These are phyloP conservation scores for Chlorops oryzae DNA, from an alignment of 1,140 invertebrate genomes.

Conservation along the genomic window DNA sequence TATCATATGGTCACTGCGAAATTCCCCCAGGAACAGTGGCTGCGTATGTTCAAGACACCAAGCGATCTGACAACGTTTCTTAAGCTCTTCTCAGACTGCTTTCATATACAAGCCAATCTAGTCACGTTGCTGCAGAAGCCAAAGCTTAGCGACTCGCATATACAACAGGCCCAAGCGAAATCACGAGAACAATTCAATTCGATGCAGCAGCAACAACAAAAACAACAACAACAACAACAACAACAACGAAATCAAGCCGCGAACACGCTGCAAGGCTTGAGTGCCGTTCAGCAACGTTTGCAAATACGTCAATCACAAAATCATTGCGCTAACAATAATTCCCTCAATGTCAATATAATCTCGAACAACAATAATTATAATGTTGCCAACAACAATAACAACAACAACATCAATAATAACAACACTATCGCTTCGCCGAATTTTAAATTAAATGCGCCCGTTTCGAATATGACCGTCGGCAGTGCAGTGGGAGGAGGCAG, in stretches of 20 bases:
- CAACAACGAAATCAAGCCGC: not conserved
- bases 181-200: conserved; percentile 43
- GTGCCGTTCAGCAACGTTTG: conserved; percentile 36
- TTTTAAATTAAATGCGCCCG: conserved; percentile 45
- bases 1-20: conserved; percentile 73
- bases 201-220: conserved; percentile 38
- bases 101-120: conserved; percentile 83
- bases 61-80: conserved; percentile 81
- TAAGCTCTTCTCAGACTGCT: conserved; percentile 83
- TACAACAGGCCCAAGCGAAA: conserved; percentile 45
- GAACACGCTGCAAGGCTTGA: conserved; percentile 13
- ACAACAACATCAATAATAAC: conserved; percentile 26
- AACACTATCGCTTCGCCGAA: conserved; percentile 39
- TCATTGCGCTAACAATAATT: conserved; percentile 16
- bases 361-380: conserved; percentile 14
- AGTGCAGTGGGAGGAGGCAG: conserved; percentile 8
- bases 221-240: conserved; percentile 23
- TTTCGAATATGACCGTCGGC: conserved; percentile 38
- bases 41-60: conserved; percentile 77
- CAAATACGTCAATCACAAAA: conserved; percentile 33
- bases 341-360: too few species aligned
- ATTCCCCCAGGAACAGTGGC: conserved; percentile 70
- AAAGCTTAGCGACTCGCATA: conserved; percentile 57
- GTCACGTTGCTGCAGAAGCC: conserved; percentile 71
- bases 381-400: conserved; percentile 19